Percentiles rank a stretch among this genome's conserved stretches.
Evolutionary conservation across 2,797 vertebrate species (phyloP).

Genomic region (Sebastes melanostomus): DNA sequence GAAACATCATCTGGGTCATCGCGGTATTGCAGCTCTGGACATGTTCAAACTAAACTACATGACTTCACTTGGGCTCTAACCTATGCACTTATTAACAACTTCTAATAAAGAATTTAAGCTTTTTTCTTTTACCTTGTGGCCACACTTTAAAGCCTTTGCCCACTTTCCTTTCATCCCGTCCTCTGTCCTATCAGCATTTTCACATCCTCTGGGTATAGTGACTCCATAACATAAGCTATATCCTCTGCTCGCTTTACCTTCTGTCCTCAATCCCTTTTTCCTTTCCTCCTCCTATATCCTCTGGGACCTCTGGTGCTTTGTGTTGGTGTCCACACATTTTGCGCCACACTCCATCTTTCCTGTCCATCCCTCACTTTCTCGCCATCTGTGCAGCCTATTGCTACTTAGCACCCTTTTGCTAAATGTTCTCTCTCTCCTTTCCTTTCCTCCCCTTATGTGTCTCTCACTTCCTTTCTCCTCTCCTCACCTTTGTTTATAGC

Average conservation of each 20-base stretch:
- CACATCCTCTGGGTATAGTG: constrained; percentile 84
- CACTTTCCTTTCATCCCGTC: constrained; percentile 7
- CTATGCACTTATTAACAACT: not conserved
- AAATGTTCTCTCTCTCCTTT: not conserved
- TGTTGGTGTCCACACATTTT: constrained; percentile 36
- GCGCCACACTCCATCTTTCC: constrained; percentile 24
- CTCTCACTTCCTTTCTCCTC: not conserved
- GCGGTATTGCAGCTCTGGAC: not conserved
- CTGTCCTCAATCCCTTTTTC: constrained; percentile 19
- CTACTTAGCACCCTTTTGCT: constrained; percentile 17
- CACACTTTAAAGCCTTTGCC: constrained; percentile 10
- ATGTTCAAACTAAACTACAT: too few relatives aligned
- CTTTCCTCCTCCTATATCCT: constrained; percentile 25
- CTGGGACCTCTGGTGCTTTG: constrained; percentile 32
- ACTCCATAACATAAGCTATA: constrained; percentile 72
- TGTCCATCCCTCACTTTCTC: constrained; percentile 22
- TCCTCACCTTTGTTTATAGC: constrained; percentile 5
- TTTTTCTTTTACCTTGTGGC: not conserved
- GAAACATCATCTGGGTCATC: not conserved
- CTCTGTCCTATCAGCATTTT: constrained; percentile 80
- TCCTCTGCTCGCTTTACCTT: constrained; percentile 22
- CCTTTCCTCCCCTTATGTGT: constrained; percentile 2
- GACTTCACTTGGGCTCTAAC: not conserved
- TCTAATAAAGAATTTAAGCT: not conserved
- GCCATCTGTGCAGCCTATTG: constrained; percentile 36